phyloP scores from a whole-genome alignment of 2,113 vertebrate species.

The Rhea pennata region DNA sequence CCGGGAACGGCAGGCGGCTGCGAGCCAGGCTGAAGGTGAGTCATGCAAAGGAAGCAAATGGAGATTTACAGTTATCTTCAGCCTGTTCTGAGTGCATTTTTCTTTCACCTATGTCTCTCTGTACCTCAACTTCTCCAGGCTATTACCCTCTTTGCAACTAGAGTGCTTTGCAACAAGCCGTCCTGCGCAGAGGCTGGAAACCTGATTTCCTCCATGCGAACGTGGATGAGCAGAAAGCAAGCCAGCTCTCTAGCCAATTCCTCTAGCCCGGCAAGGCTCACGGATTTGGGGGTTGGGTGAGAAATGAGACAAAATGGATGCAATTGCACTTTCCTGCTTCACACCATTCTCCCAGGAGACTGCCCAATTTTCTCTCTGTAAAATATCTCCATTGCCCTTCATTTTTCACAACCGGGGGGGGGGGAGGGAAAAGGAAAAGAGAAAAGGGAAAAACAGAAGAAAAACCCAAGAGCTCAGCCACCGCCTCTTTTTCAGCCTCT shows the following conservation, averaged over 20 bases:
- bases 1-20: too few relatives aligned
- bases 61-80: not conserved
- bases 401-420: not conserved
- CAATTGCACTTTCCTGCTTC: not conserved
- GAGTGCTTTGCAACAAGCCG: not conserved
- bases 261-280: not conserved
- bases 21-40: not conserved
- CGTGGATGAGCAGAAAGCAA: not conserved
- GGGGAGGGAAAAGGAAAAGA: too few relatives aligned
- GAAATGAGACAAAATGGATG: fast-evolving
- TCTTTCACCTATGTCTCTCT: not conserved
- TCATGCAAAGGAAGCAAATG: not conserved
- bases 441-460: not conserved
- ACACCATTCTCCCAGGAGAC: not conserved
- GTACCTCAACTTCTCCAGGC: not conserved
- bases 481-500: fast-evolving
- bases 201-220: not conserved
- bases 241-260: not conserved
- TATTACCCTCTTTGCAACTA: not conserved
- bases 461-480: not conserved
- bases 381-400: not conserved
- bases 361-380: not conserved
- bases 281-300: not conserved
- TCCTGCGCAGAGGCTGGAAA: not conserved
- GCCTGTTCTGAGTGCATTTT: not conserved